phyloP scores from a whole-genome alignment of 2,888 invertebrate genomes.

The Bombylius discolor region DNA sequence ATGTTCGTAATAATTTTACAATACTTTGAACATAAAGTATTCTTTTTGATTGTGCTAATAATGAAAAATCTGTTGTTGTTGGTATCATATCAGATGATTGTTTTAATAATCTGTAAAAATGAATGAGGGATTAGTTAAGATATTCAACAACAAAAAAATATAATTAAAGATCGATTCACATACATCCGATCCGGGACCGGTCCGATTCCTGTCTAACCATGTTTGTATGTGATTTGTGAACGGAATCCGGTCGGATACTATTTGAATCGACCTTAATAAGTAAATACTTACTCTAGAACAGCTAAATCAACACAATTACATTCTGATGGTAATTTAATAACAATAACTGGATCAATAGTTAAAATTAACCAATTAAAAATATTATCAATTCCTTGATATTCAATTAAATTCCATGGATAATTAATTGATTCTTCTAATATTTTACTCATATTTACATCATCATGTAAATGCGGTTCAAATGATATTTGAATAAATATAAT shows the following conservation, averaged over 20 bases:
- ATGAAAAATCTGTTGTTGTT: slow-evolving; percentile 10
- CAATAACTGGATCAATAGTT: slow-evolving; percentile 55
- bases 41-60: slow-evolving; percentile 28
- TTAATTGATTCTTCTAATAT: slow-evolving; percentile 46
- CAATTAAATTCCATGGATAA: slow-evolving; percentile 53
- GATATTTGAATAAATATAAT: slow-evolving; percentile 58
- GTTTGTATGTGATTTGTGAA: too few species aligned
- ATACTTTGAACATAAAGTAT: slow-evolving; percentile 31
- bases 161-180: too few species aligned
- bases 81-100: slow-evolving; percentile 8
- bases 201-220: too few species aligned
- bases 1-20: slow-evolving; percentile 27
- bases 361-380: slow-evolving; percentile 62
- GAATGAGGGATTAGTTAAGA: background rate
- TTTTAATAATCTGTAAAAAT: slow-evolving; percentile 10
- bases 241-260: background rate
- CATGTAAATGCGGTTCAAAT: slow-evolving; percentile 56
- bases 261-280: background rate
- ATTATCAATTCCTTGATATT: slow-evolving; percentile 47
- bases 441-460: slow-evolving; percentile 35
- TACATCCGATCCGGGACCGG: too few species aligned
- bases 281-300: slow-evolving; percentile 42
- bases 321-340: slow-evolving; percentile 40
- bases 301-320: slow-evolving; percentile 45
- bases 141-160: too few species aligned